Evolutionary conservation across 2,113 vertebrate genomes (phyloP).

Genomic region (Xyrauchen texanus): DNA sequence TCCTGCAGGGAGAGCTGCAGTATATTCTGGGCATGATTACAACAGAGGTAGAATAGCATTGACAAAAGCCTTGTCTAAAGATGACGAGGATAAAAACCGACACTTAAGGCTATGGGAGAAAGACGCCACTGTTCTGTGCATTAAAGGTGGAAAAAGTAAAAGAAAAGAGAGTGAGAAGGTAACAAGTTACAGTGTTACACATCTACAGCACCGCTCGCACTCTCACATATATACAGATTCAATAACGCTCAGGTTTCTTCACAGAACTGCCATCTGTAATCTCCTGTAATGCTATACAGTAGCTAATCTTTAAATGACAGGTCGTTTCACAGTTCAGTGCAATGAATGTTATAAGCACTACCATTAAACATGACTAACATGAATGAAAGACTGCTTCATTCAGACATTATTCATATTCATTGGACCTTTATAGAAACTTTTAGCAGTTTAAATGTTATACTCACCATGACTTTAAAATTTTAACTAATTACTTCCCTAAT

Average conservation of each 20-base stretch:
- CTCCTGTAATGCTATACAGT: slow-evolving; percentile 31
- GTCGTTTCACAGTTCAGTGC: slow-evolving; percentile 10
- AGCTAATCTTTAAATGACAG: slow-evolving; percentile 25
- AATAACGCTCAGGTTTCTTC: slow-evolving; percentile 42
- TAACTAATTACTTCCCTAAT: too few relatives aligned
- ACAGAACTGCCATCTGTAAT: slow-evolving; percentile 32
- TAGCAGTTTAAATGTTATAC: neutral
- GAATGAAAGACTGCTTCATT: neutral
- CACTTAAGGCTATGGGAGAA: slow-evolving; percentile 24
- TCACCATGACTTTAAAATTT: too few relatives aligned
- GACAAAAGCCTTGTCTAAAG: slow-evolving; percentile 20
- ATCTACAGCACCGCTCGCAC: neutral
- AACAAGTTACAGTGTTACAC: slow-evolving; percentile 18
- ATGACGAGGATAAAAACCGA: slow-evolving; percentile 40
- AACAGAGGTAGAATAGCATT: slow-evolving; percentile 17
- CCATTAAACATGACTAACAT: neutral
- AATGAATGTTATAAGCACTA: neutral
- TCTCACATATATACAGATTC: slow-evolving; percentile 28
- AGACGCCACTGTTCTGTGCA: slow-evolving; percentile 39
- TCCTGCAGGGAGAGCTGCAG: neutral
- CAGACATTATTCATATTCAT: neutral
- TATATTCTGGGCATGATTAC: slow-evolving; percentile 27
- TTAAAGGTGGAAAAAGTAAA: slow-evolving; percentile 28
- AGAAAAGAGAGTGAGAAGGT: neutral
- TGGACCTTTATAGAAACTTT: neutral